Evolutionary conservation across 2,113 vertebrate genomes (phyloP), one percentile per base, ranked within the genome.

Genomic region (Lonchura striata): DNA sequence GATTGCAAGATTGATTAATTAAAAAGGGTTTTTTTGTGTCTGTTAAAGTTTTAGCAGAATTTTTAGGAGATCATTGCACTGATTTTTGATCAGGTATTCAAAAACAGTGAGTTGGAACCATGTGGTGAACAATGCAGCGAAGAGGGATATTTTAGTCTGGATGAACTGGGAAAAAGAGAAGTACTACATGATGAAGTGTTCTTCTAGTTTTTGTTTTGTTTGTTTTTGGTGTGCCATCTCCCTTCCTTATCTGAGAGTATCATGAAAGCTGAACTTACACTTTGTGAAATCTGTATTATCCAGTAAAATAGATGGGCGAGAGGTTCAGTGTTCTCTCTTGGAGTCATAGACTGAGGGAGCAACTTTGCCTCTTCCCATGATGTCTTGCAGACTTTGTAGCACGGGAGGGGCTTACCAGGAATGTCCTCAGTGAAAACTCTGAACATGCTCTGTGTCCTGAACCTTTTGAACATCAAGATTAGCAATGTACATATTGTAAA

Each of bases 311-410:
- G 13, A 64, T 24, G 10, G 11, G 4, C 47, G 28, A 49, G 47
- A 77, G 60, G 39, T 35, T 63, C 31, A 17, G 37, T 37, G 25
- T 41, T 78, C 46, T 15, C 6, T 50, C 28, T 39, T 79, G 25
- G 61, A 60, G 46, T 59, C 10, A 2, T 1, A 78, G 41, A 6
- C 11, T 21, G 1, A 41, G 19, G 54, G 33, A 74, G 17, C 44
- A 70, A 41, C 50, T 59, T 74, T 0, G 0, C 22, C 47, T 77
- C n/a, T 46, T 69, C 39, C 35, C 1, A 1, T 11, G 8, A 10
- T 0, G 0, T 25, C 6, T 28, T 42, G 54, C 22, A 27, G 33
- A 21, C 2, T 15, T 30, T 12, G 10, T 69, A n/a, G 22, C 35
- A 37, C 15, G 25, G 25, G 41, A 54, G 15, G 19, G 61, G 41